phyloP scores from a whole-genome alignment of 2,888 invertebrate species.

The Scrobipalpa atriplicella region DNA sequence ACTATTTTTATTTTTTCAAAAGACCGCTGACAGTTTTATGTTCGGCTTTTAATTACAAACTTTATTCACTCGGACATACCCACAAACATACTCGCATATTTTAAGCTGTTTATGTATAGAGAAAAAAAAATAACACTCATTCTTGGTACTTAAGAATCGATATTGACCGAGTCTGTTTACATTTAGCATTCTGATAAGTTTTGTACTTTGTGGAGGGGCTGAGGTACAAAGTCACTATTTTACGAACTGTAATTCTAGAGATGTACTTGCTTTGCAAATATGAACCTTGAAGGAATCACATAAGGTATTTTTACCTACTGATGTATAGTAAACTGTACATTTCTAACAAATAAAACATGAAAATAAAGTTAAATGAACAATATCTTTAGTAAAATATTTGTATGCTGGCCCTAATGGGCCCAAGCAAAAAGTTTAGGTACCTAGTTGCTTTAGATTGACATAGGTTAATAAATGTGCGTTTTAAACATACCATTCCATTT shows the following conservation, averaged over 20 bases:
- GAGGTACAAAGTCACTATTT: neutral
- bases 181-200: neutral
- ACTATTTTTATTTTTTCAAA: neutral
- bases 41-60: constrained; percentile 14
- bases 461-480: neutral
- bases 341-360: too few relatives aligned
- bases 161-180: neutral
- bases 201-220: neutral
- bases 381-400: too few relatives aligned
- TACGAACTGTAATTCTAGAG: neutral
- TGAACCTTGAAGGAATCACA: too few relatives aligned
- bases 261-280: too few relatives aligned
- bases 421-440: neutral
- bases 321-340: too few relatives aligned
- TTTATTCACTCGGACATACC: constrained; percentile 14
- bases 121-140: constrained; percentile 5
- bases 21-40: constrained; percentile 12
- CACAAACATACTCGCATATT: constrained; percentile 21
- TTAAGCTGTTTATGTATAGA: constrained; percentile 15
- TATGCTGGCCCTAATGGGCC: too few relatives aligned
- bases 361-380: too few relatives aligned
- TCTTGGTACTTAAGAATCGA: constrained; percentile 20
- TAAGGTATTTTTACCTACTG: too few relatives aligned
- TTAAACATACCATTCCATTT: neutral
- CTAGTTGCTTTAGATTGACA: neutral